A percentile compares a stretch with the other conserved stretches of the same genome.
Conservation (phyloP, 37 sponge, comb jelly and placozoan species). For the Geodia barretti region DNA sequence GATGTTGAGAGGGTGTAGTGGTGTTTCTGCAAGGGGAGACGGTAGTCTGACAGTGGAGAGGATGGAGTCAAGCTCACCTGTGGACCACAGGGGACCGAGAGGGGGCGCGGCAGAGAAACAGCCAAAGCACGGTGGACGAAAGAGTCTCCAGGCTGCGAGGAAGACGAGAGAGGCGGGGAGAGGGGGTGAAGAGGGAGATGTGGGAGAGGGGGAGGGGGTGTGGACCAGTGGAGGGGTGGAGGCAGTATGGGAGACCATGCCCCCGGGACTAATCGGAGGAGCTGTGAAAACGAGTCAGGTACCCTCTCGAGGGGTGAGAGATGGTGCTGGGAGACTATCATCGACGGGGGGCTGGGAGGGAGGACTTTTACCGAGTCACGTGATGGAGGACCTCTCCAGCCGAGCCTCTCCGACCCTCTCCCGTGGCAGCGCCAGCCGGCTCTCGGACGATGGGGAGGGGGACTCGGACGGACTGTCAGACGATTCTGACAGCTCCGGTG, state of each 20-base stretch:
- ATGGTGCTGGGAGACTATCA: no score
- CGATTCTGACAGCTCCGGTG: conserved; percentile 15
- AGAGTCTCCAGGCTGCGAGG: neutral
- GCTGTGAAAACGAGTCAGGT: no score
- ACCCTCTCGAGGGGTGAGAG: no score
- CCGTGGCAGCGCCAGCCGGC: no score
- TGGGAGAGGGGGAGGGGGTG: neutral
- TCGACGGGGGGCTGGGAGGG: no score
- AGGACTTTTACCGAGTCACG: no score
- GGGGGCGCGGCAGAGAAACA: neutral
- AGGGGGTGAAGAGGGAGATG: neutral
- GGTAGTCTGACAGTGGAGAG: neutral
- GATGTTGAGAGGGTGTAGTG: neutral
- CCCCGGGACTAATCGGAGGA: no score
- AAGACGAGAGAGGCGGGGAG: conserved; percentile 1
- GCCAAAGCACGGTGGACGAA: neutral
- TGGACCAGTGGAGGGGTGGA: neutral
- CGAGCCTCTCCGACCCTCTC: no score
- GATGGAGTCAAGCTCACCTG: neutral
- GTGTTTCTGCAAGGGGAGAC: neutral
- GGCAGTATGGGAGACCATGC: no score
- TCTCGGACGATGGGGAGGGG: conserved; percentile 5
- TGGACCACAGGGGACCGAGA: neutral
- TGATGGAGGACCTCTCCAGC: no score
- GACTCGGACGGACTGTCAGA: neutral